phyloP scores from a whole-genome alignment of 2,113 vertebrate genomes.

The Prochilodus magdalenae region DNA sequence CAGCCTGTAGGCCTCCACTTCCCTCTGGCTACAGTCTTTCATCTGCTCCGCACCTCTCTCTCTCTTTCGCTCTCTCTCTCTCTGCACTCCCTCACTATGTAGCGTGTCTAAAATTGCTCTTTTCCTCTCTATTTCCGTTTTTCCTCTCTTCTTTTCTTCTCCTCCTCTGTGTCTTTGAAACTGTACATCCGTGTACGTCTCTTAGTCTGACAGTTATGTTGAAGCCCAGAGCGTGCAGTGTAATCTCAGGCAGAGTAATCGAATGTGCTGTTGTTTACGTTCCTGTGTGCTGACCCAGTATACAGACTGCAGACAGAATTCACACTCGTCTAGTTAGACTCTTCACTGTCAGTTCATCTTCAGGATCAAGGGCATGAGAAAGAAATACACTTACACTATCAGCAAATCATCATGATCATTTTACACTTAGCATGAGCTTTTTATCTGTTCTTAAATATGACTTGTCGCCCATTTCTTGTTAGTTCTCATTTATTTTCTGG shows the following conservation, averaged over 20 bases:
- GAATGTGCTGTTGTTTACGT: neutral
- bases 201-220: constrained; percentile 42
- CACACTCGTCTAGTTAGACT: neutral
- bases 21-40: constrained; percentile 54
- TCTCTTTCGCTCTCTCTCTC: constrained; percentile 6
- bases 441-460: neutral
- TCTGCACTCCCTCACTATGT: neutral
- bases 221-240: neutral
- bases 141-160: neutral
- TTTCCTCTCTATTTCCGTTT: neutral
- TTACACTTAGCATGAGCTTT: neutral
- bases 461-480: neutral
- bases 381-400: neutral
- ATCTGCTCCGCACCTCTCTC: constrained; percentile 53
- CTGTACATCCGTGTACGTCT: constrained; percentile 22
- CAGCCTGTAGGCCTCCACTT: constrained; percentile 26
- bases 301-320: neutral
- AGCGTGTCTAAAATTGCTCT: constrained; percentile 20
- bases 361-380: neutral
- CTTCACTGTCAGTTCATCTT: neutral
- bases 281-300: neutral
- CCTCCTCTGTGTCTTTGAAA: neutral
- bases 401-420: neutral
- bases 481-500: neutral
- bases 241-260: constrained; percentile 14